Conservation (phyloP, 2,113 vertebrate genomes). For the Proterorhinus semilunaris region DNA sequence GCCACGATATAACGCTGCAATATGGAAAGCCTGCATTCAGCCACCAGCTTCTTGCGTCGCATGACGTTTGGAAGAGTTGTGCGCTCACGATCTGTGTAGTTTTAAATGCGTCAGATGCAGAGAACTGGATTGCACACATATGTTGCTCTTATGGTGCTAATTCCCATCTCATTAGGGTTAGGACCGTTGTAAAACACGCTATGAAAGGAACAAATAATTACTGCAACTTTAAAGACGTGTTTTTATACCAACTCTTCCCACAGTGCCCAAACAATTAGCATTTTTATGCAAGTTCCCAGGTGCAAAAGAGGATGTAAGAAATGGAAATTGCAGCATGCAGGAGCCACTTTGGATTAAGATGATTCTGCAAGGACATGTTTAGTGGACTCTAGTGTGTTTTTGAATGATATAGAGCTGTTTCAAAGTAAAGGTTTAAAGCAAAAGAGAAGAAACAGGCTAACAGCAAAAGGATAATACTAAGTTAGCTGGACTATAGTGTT, state of each 20-base stretch:
- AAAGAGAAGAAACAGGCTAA: constrained; percentile 26
- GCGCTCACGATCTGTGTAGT: constrained; percentile 52
- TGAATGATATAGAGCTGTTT: constrained; percentile 37
- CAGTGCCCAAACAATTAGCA: constrained; percentile 47
- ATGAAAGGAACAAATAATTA: constrained; percentile 23
- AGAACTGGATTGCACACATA: constrained; percentile 47
- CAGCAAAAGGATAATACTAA: too few relatives aligned
- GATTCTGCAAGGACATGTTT: constrained; percentile 42
- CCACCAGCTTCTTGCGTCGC: constrained; percentile 32
- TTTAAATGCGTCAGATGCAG: constrained; percentile 50
- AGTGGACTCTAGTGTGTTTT: constrained; percentile 47
- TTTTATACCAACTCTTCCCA: constrained; percentile 53
- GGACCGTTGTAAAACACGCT: constrained; percentile 38
- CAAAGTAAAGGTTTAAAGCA: constrained; percentile 15
- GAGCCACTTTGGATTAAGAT: constrained; percentile 29
- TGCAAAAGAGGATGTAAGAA: constrained; percentile 39
- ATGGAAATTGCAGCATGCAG: constrained; percentile 31
- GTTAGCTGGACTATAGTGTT: too few relatives aligned
- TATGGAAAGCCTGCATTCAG: constrained; percentile 39
- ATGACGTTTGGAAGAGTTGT: constrained; percentile 38
- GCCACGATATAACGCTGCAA: constrained; percentile 39
- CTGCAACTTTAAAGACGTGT: constrained; percentile 43
- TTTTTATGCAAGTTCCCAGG: constrained; percentile 47
- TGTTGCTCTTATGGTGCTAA: constrained; percentile 54
- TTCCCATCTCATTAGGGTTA: constrained; percentile 62